Percentiles rank a stretch among this genome's conserved stretches.
These are phyloP conservation scores for Phrynosoma platyrhinos DNA, from an alignment of 2,113 vertebrate genomes.

Conservation along the genomic window DNA sequence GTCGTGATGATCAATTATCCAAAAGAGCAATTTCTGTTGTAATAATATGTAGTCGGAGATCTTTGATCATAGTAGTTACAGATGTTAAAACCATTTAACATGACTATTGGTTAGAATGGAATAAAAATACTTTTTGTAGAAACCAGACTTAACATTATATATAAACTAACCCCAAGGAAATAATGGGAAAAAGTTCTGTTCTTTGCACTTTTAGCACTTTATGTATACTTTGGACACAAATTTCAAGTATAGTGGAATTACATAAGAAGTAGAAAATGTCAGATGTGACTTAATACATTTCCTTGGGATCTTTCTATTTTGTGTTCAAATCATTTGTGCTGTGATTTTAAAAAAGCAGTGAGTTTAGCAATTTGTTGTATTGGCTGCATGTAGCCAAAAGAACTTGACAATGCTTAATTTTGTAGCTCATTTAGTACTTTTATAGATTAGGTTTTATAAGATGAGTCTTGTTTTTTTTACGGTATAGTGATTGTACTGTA, in stretches of 20 bases:
- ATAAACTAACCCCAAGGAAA: not conserved
- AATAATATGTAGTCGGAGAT: too few relatives aligned
- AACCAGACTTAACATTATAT: not conserved
- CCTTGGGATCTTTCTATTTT: slow-evolving; percentile 60
- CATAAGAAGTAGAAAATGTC: slow-evolving; percentile 36
- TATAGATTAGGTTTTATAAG: slow-evolving; percentile 78
- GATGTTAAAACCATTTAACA: too few relatives aligned
- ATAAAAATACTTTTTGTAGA: not conserved
- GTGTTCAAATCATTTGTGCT: slow-evolving; percentile 55
- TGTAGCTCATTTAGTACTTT: slow-evolving; percentile 79
- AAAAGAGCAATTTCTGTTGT: too few relatives aligned
- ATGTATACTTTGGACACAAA: slow-evolving; percentile 52
- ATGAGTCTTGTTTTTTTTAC: slow-evolving; percentile 68
- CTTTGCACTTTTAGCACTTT: slow-evolving; percentile 74
- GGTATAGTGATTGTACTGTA: slow-evolving; percentile 61
- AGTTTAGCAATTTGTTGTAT: slow-evolving; percentile 65
- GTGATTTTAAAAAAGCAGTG: slow-evolving; percentile 52
- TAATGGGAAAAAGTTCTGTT: slow-evolving; percentile 28
- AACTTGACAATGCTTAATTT: slow-evolving; percentile 66
- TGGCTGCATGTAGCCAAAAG: slow-evolving; percentile 57
- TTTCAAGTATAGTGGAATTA: slow-evolving; percentile 45
- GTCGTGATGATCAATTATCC: too few relatives aligned
- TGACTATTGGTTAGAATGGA: too few relatives aligned
- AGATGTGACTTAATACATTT: slow-evolving; percentile 45
- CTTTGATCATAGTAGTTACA: too few relatives aligned